A percentile compares a stretch with the other conserved stretches of the same genome.
Conservation (phyloP, 2,113 vertebrate species). For the Papio anubis region DNA sequence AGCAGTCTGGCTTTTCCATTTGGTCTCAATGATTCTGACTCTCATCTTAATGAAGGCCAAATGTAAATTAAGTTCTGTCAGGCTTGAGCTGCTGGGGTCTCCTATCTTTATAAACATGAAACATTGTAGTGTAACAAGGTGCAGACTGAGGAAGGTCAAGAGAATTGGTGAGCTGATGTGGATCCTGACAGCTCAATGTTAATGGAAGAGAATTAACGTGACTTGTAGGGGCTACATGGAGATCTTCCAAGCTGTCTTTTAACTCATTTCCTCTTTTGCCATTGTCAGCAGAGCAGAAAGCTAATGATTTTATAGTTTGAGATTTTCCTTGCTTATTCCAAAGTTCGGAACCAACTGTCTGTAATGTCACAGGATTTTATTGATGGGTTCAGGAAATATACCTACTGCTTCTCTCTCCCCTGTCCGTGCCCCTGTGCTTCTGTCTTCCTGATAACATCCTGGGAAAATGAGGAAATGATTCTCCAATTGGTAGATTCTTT, state of each 20-base stretch:
- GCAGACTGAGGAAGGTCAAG: conserved; percentile 75
- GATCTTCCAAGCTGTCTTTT: conserved; percentile 57
- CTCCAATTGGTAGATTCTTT: not conserved
- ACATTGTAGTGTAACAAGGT: conserved; percentile 69
- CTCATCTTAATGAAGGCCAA: conserved; percentile 83
- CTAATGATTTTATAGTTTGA: conserved; percentile 36
- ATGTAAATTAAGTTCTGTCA: conserved; percentile 84
- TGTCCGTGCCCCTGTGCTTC: not conserved
- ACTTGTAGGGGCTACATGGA: conserved; percentile 60
- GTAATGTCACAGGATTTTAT: not conserved
- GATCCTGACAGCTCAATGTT: conserved; percentile 78
- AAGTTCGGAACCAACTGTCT: not conserved
- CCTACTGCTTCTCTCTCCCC: not conserved
- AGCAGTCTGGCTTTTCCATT: conserved; percentile 78
- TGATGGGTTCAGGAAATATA: not conserved
- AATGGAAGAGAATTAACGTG: conserved; percentile 74
- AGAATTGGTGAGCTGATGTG: conserved; percentile 74
- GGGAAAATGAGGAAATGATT: not conserved
- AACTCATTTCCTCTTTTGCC: conserved; percentile 67
- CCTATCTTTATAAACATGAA: conserved; percentile 79
- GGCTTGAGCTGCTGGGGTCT: conserved; percentile 80
- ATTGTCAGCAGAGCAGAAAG: conserved; percentile 67
- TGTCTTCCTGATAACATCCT: not conserved
- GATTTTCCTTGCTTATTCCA: conserved; percentile 41
- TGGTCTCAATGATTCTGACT: conserved; percentile 79